Percentiles rank a stretch among this genome's conserved stretches.
Conservation (phyloP, 2,888 invertebrate species). For the Mamestra brassicae region DNA sequence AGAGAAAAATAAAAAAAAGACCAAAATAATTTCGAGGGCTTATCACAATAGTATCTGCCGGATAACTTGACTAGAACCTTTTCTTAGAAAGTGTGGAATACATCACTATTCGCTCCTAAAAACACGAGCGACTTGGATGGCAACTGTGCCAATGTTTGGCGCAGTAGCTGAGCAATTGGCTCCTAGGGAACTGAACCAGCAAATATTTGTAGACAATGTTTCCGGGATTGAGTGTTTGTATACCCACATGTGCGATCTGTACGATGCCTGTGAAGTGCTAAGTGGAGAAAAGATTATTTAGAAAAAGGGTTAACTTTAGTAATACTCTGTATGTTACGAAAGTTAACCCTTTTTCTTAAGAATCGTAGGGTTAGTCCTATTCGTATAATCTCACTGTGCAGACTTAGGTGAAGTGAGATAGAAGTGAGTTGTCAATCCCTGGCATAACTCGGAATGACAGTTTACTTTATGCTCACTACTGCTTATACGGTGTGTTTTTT, state of each 20-base stretch:
- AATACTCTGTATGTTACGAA: neutral
- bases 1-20: too few species aligned
- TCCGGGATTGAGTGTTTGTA: conserved; percentile 12
- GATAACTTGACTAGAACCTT: neutral
- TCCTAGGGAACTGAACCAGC: conserved; percentile 7
- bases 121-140: neutral
- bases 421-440: too few species aligned
- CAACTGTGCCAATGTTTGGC: neutral
- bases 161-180: conserved; percentile 12
- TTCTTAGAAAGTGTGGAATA: neutral
- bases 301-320: neutral
- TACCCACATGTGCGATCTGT: neutral
- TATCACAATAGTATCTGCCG: neutral
- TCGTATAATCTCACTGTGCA: too few species aligned
- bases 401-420: too few species aligned
- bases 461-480: too few species aligned
- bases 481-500: too few species aligned
- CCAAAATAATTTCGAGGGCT: neutral
- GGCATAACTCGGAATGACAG: too few species aligned
- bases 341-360: too few species aligned
- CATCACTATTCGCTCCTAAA: conserved; percentile 2
- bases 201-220: conserved; percentile 23
- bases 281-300: neutral
- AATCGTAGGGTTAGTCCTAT: too few species aligned
- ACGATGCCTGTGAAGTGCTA: neutral